Evolutionary conservation across 2,113 vertebrate genomes (phyloP), one percentile per base, ranked within the genome.

Genomic region (Puma concolor): DNA sequence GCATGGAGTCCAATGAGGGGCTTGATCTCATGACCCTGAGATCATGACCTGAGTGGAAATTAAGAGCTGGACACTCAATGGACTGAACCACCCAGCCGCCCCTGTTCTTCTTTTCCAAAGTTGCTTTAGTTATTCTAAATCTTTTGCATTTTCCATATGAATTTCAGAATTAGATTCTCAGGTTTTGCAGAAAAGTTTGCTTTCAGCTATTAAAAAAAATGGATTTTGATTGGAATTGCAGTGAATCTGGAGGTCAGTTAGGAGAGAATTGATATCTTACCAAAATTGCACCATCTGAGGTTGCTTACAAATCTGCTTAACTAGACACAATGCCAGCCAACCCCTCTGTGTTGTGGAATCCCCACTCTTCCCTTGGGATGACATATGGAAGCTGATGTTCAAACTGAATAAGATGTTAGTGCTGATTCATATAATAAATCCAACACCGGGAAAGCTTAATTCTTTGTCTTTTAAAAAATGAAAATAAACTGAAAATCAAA

Each of bases 191-290:
- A 48, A 85, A 76, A 92, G 11, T 50, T 72, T 74, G 33, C 54
- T 76, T 63, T 60, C 63, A 16, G 4, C 19, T 64, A 48, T 91
- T 76, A 13, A 84, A 89, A 93, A 93, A 64, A 74, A 82, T 76
- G 5, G 11, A 52, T 64, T 91, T 97, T 90, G 17, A 66, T 71
- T 92, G 63, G 54, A 57, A 84, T 96, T 95, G 9, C 31, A 52
- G 71, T 89, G 60, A 79, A 87, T 92, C 36, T 89, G 3, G 11
- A 72, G 52, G 63, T 76, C 36, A 92, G 0, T 79, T 50, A 79
- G 44, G 23, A 87, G 88, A 71, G 8, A 97, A 60, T 0, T 52
- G 82, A 57, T 27, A 84, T 86, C 36, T 71, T 71, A 76, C 77
- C 33, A 95, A 76, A 84, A 44, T 29, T 25, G 1, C 17, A 8